phyloP scores from a whole-genome alignment of 2,888 invertebrate genomes.

The Drosophila mercatorum region DNA sequence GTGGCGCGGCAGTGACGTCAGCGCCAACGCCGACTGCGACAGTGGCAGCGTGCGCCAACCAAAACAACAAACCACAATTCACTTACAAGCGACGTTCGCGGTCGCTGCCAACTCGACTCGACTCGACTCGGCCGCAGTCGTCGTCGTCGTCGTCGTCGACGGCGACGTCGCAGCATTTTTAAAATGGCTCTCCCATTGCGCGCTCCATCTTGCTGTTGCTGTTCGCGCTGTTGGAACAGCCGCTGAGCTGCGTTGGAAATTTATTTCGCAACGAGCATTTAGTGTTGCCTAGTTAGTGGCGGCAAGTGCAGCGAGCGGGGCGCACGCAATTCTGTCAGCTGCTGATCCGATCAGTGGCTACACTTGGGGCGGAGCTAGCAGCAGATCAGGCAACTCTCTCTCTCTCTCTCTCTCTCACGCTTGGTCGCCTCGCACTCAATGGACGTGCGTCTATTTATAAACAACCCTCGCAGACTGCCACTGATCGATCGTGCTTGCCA shows the following conservation, averaged over 20 bases:
- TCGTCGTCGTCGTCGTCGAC: neutral
- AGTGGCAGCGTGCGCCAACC: conserved; percentile 65
- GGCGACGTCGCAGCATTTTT: conserved; percentile 29
- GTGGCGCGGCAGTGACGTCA: conserved; percentile 22
- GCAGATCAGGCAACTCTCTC: conserved; percentile 11
- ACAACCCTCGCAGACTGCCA: conserved; percentile 55
- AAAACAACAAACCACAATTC: conserved; percentile 83
- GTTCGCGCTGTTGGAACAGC: conserved; percentile 9
- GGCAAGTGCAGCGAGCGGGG: conserved; percentile 42
- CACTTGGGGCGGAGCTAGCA: conserved; percentile 42
- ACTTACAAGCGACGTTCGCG: conserved; percentile 76
- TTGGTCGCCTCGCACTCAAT: conserved; percentile 35
- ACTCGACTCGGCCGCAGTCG: conserved; percentile 13
- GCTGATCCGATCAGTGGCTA: conserved; percentile 7
- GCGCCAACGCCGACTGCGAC: conserved; percentile 40
- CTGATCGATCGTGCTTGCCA: conserved; percentile 41
- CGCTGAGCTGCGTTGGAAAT: conserved; percentile 47
- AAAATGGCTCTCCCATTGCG: conserved; percentile 51
- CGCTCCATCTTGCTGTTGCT: conserved; percentile 6
- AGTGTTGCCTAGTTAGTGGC: conserved; percentile 67
- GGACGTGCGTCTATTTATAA: conserved; percentile 62
- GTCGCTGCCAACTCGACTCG: conserved; percentile 49
- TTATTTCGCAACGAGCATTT: conserved; percentile 23
- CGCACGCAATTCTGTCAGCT: conserved; percentile 13
- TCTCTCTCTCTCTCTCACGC: conserved; percentile 26